Base-by-base conservation (phyloP, 2,113 vertebrate genomes). In the Chrysemys picta region DNA sequence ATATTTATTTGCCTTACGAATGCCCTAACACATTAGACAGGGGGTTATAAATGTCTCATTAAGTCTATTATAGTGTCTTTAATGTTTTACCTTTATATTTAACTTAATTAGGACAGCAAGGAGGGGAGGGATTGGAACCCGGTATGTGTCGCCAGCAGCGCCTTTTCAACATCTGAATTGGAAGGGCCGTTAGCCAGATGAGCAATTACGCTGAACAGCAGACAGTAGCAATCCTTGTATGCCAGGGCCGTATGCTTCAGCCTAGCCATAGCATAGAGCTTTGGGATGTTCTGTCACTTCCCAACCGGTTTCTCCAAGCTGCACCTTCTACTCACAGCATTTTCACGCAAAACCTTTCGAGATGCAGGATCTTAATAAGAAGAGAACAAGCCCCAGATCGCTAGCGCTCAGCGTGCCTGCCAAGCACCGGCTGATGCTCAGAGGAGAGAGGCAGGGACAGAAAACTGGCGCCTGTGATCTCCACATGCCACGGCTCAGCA, bases 71-170 rank as follows among this genome's bases (percentile, higher is more conserved):
- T 82, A 91, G 90, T 1, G 49, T 24, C 87, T 89, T 89, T 29
- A 90, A 85, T 87, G 88, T 59, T 96, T 96, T 79, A 87, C 42
- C 94, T 92, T 76, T 82, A 93, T 93, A 91, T 88, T 94, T 87
- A 84, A 94, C 94, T 90, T 93, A 95, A 97, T 97, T 94, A 97
- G 95, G 92, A 69, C 59, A 52, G 91, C 8, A 10, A 94, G 53
- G 81, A 50, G 91, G 80, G 29, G 25, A 72, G 38, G 88, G 94
- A 84, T 53, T 27, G 52, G 81, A 92, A 95, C 65, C 84, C 84
- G 84, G 84, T 42, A 80, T 93, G 92, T 29, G 80, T 94, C 85
- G 27, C 96, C 94, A 93, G 93, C 92, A 93, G 91, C 93, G 94
- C 90, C 89, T 94, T 95, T 52, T 82, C 93, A 91, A 89, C 87